Evolutionary conservation across 2,888 invertebrate species (phyloP).

Genomic region (Andrena bucephala): DNA sequence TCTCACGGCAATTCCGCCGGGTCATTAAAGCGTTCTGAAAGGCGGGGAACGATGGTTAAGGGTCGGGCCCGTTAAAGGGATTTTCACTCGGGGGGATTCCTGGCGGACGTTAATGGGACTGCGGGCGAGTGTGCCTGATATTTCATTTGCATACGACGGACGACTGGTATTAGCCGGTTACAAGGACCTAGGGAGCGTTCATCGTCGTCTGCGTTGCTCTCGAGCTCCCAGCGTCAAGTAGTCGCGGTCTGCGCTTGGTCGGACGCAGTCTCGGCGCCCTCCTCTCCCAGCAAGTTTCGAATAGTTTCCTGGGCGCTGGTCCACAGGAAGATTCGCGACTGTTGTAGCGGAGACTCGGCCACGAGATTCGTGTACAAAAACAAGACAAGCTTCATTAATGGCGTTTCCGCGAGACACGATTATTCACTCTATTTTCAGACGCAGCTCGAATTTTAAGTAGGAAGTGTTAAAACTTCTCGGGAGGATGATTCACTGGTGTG

Average conservation of each 20-base stretch:
- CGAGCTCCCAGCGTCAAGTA: conserved; percentile 43
- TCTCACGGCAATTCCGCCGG: conserved; percentile 59
- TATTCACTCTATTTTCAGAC: too few relatives aligned
- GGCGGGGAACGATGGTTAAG: conserved; percentile 36
- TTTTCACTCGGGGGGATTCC: conserved; percentile 42
- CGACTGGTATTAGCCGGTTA: conserved; percentile 54
- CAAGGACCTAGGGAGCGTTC: neutral
- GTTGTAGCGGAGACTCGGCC: neutral
- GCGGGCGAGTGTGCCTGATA: conserved; percentile 58
- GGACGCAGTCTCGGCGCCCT: neutral
- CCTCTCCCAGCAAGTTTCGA: neutral
- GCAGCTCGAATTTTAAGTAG: neutral
- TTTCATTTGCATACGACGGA: conserved; percentile 72
- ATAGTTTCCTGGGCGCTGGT: neutral
- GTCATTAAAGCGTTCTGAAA: conserved; percentile 58
- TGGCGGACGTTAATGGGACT: conserved; percentile 33
- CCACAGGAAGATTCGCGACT: neutral
- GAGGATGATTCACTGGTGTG: neutral
- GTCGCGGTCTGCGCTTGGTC: conserved; percentile 34
- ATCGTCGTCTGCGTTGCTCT: neutral
- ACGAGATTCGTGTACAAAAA: too few relatives aligned
- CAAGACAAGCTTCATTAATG: too few relatives aligned
- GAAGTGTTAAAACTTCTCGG: neutral
- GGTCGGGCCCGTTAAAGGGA: conserved; percentile 48
- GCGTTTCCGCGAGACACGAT: too few relatives aligned